Conservation (phyloP, 2,797 vertebrate genomes). For the Hydrocynus forskahlii region DNA sequence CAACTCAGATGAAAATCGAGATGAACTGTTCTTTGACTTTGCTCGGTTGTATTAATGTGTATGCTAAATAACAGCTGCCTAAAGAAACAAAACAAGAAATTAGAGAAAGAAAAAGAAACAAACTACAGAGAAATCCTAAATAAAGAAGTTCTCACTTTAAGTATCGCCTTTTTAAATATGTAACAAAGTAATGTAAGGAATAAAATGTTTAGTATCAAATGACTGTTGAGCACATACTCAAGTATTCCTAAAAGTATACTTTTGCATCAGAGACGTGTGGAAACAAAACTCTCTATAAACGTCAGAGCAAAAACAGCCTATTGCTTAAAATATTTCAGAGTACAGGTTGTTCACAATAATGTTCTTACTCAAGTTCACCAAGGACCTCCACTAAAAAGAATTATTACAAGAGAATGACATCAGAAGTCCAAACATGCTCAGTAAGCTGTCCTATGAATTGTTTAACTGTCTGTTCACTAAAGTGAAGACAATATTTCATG, state of each 20-base stretch:
- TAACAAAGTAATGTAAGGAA: background rate
- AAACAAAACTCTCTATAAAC: background rate
- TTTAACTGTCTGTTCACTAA: background rate
- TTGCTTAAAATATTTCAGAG: background rate
- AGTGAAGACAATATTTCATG: background rate
- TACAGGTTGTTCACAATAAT: background rate
- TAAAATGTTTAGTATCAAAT: background rate
- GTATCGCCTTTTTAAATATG: too few species aligned
- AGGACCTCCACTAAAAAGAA: background rate
- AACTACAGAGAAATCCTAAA: too few species aligned
- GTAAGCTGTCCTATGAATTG: background rate
- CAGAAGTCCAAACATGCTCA: background rate
- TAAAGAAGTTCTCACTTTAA: too few species aligned
- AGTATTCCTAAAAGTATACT: too few species aligned
- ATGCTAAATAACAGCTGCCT: background rate
- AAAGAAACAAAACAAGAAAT: background rate
- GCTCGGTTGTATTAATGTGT: background rate
- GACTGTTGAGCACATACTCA: background rate
- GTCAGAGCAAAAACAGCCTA: background rate
- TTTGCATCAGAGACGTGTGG: background rate
- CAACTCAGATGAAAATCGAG: background rate
- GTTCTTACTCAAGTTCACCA: background rate
- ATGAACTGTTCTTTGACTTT: background rate
- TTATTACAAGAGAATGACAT: background rate
- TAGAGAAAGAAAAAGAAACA: too few species aligned